A percentile compares a stretch with the other conserved stretches of the same genome.
Conservation (phyloP, 2,797 vertebrate genomes). For the Trachurus trachurus region DNA sequence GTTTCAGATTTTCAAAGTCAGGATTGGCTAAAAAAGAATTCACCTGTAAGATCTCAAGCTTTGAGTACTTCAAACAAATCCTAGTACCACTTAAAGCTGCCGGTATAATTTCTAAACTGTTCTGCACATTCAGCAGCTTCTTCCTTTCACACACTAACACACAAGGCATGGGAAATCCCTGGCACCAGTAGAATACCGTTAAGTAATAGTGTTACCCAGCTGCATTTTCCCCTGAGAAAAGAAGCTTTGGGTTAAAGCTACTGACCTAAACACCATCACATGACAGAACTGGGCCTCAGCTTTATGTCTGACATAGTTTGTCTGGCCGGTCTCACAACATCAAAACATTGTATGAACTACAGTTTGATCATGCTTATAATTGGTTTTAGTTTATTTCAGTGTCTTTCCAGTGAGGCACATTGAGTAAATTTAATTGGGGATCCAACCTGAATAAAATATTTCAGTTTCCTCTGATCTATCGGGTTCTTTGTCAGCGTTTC, state of each 20-base stretch:
- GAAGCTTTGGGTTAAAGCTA: conserved; percentile 20
- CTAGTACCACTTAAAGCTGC: not conserved
- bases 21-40: not conserved
- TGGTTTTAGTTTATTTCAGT: not conserved
- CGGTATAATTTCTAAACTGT: not conserved
- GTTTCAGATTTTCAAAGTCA: not conserved
- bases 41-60: not conserved
- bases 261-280: conserved; percentile 41
- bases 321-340: not conserved
- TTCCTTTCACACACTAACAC: conserved; percentile 17
- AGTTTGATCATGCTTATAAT: not conserved
- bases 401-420: not conserved
- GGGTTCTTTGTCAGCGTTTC: no score
- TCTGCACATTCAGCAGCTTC: not conserved
- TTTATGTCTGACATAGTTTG: not conserved
- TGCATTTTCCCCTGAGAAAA: conserved; percentile 44
- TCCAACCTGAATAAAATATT: not conserved
- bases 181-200: conserved; percentile 17
- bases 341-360: not conserved
- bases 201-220: conserved; percentile 19
- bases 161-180: not conserved
- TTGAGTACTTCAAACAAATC: not conserved
- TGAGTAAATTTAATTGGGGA: not conserved
- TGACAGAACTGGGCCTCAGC: conserved; percentile 23
- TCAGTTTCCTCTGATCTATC: not conserved